Evolutionary conservation across 92 coral and sea anemone genomes (phyloP), one percentile per base, ranked within the genome.

Genomic region (Epizoanthus stellaris): DNA sequence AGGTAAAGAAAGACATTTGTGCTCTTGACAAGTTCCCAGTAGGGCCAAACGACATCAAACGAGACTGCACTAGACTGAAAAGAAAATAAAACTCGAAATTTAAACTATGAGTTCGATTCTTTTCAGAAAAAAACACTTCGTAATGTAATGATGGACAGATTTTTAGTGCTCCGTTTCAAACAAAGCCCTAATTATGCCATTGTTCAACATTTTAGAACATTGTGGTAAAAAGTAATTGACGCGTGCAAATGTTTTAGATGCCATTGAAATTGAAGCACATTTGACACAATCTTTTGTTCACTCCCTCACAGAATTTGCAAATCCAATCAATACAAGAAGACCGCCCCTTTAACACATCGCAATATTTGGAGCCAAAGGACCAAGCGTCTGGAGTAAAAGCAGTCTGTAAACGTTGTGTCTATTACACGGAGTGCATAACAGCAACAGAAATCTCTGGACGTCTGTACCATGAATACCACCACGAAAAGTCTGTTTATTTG

Each of bases 231-330:
- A 79, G 59, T 6, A 79, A 17, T 67, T 63, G 56, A 42, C 90
- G 73, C 93, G 88, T 86, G 90, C 40, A 86, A 81, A 90, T 86
- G 85, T 40, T 82, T 83, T 68, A 56, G 62, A 80, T 86, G 58
- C 76, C 90, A 54, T 90, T 76, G 84, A 79, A 58, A 64, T 76
- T 40, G 69, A 19, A 71, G 52, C 39, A 65, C 63, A 70, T 81
- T 75, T 85, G 75, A 82, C 88, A 76, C 58, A 73, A 64, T 53
- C 88, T 82, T 86, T 82, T 82, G 87, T 86, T 58, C 58, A 67
- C 49, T 77, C 57, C 71, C 87, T 19, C 68, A 16, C 79, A 76
- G 85, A 81, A 58, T 72, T 86, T 90, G 88, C 87, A 82, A 90
- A 86, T 87, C 88, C 81, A 88, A 90, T 90, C 85, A 86, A 90